A percentile compares a stretch with the other conserved stretches of the same genome.
Conservation (phyloP, 2,113 vertebrate species). For the Abramis brama region DNA sequence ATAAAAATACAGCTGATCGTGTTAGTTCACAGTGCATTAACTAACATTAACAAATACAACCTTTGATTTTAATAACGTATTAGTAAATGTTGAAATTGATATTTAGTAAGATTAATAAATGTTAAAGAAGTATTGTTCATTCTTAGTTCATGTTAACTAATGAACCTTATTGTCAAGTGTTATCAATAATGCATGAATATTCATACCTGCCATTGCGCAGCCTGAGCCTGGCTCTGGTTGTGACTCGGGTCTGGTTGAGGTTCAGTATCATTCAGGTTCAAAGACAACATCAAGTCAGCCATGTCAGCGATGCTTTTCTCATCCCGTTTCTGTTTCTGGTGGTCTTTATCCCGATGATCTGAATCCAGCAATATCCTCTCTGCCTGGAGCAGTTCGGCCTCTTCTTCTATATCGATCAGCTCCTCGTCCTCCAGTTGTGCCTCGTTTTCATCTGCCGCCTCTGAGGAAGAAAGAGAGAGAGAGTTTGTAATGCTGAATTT, state of each 20-base stretch:
- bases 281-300: constrained; percentile 75
- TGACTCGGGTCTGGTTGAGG: constrained; percentile 47
- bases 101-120: too few species aligned
- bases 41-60: too few species aligned
- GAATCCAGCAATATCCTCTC: constrained; percentile 86
- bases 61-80: too few species aligned
- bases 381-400: constrained; percentile 87
- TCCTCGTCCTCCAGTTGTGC: constrained; percentile 67
- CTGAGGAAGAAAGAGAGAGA: constrained; percentile 17
- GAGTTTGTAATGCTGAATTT: not conserved
- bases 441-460: constrained; percentile 61
- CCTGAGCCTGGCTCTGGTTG: constrained; percentile 61
- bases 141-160: too few species aligned
- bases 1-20: too few species aligned
- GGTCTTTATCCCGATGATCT: constrained; percentile 54
- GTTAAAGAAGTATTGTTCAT: too few species aligned
- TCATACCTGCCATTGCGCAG: constrained; percentile 48
- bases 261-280: constrained; percentile 75
- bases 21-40: too few species aligned
- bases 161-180: too few species aligned
- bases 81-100: too few species aligned
- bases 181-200: not conserved
- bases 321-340: constrained; percentile 53
- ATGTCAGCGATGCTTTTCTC: constrained; percentile 63
- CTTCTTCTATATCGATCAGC: constrained; percentile 83